Conservation (phyloP, 2,888 invertebrate species). For the Phengaris arion region DNA sequence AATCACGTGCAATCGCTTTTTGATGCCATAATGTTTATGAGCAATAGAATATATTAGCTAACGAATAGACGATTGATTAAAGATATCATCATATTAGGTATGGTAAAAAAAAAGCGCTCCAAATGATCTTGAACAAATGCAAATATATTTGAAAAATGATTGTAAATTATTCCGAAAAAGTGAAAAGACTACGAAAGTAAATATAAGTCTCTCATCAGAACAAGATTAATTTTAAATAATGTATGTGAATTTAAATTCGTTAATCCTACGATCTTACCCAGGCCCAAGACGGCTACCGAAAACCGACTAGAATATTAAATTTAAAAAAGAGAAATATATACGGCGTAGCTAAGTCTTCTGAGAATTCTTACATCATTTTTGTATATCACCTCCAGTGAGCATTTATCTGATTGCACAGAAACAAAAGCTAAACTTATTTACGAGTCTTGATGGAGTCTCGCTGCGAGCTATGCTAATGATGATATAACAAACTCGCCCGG, state of each 20-base stretch:
- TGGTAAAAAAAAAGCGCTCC: no score
- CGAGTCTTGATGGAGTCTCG: slow-evolving; percentile 25
- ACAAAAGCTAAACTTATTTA: slow-evolving; percentile 29
- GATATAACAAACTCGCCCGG: slow-evolving; percentile 33
- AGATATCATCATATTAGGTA: not conserved
- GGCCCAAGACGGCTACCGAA: not conserved
- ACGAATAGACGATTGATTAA: not conserved
- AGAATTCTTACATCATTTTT: slow-evolving; percentile 18
- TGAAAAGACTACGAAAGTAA: not conserved
- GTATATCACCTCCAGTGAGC: slow-evolving; percentile 2
- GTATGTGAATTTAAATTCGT: not conserved
- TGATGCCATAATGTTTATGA: slow-evolving; percentile 20
- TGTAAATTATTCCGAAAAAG: not conserved
- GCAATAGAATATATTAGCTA: slow-evolving; percentile 12
- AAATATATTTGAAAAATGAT: not conserved
- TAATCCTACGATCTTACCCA: not conserved
- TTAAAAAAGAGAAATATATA: not conserved
- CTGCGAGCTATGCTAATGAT: slow-evolving; percentile 34
- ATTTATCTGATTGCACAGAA: slow-evolving; percentile 21
- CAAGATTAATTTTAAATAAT: not conserved
- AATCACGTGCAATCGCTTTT: slow-evolving; percentile 22
- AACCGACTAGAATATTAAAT: slow-evolving; percentile 11
- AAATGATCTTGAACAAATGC: not conserved
- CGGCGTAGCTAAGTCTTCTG: not conserved
- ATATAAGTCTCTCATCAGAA: not conserved